Conservation (phyloP, 2,888 invertebrate species). For the Caenorhabditis sp. region DNA sequence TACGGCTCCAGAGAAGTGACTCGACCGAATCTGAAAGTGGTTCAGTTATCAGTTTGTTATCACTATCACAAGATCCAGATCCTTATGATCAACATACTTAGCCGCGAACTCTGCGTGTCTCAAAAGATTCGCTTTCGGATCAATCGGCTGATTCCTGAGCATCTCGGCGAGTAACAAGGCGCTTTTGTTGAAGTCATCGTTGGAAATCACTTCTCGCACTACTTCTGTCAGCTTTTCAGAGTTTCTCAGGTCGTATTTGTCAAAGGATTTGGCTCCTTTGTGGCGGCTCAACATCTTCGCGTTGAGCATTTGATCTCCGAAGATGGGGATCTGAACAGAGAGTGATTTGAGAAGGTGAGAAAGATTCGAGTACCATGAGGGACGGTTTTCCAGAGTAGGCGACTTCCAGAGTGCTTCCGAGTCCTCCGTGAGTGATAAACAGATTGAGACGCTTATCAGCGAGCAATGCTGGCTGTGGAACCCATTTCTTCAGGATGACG, state of each 20-base stretch:
- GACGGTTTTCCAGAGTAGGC: conserved; percentile 45
- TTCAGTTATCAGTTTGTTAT: too few species aligned
- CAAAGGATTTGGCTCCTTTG: conserved; percentile 50
- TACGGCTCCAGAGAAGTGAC: conserved; percentile 34
- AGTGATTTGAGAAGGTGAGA: too few species aligned
- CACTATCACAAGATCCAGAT: too few species aligned
- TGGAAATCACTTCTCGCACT: conserved; percentile 36
- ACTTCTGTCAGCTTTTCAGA: conserved; percentile 26
- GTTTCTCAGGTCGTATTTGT: conserved; percentile 38
- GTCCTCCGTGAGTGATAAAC: conserved; percentile 37
- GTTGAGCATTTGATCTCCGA: conserved; percentile 47
- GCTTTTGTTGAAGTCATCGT: conserved; percentile 14
- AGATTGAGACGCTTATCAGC: conserved; percentile 34
- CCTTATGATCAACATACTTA: too few species aligned
- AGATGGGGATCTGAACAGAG: conserved; percentile 35
- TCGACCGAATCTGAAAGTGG: conserved; percentile 42
- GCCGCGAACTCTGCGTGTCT: conserved; percentile 44
- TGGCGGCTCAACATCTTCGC: conserved; percentile 54
- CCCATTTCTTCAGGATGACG: conserved; percentile 47
- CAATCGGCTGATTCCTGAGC: conserved; percentile 36
- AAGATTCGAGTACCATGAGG: conserved; percentile 24
- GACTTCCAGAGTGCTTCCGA: conserved; percentile 47
- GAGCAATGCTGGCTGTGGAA: conserved; percentile 30
- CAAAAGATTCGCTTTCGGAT: conserved; percentile 28
- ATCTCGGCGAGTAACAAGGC: conserved; percentile 30